phyloP scores from a whole-genome alignment of 2,797 vertebrate species.

The Coregonus ussuriensis region DNA sequence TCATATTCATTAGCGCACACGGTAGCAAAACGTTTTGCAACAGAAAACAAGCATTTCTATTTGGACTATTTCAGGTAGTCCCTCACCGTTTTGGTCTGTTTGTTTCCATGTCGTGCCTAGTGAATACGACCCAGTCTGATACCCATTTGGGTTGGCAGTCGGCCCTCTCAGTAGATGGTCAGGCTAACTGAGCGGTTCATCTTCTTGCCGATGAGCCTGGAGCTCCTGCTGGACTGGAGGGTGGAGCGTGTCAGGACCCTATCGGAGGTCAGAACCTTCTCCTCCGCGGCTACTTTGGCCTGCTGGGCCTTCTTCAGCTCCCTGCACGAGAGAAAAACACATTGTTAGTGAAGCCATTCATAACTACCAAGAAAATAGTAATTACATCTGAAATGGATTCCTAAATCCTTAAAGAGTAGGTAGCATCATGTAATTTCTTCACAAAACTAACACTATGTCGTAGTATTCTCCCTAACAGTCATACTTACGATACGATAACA shows the following conservation, averaged over 20 bases:
- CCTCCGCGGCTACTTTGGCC: conserved; percentile 80
- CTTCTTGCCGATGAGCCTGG: conserved; percentile 81
- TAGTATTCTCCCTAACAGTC: too few species aligned
- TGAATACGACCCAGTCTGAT: not conserved
- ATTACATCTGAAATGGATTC: not conserved
- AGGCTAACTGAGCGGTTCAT: conserved; percentile 84
- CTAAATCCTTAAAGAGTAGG: too few species aligned
- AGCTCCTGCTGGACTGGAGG: conserved; percentile 68
- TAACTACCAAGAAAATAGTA: not conserved
- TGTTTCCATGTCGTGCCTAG: not conserved
- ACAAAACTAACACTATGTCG: too few species aligned
- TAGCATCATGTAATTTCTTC: too few species aligned
- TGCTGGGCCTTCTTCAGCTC: conserved; percentile 84
- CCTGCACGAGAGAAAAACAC: conserved; percentile 58
- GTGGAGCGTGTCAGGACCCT: conserved; percentile 78
- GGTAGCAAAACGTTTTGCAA: not conserved
- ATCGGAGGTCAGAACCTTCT: conserved; percentile 78
- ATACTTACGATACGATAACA: not conserved
- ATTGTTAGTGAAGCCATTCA: not conserved
- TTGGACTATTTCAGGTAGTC: not conserved
- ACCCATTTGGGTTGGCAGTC: not conserved
- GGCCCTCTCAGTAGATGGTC: conserved; percentile 75
- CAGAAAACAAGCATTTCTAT: not conserved
- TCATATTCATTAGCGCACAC: not conserved
- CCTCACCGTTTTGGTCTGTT: not conserved